Conservation (phyloP, 2,888 invertebrate species). For the Brachyopa scutellaris region DNA sequence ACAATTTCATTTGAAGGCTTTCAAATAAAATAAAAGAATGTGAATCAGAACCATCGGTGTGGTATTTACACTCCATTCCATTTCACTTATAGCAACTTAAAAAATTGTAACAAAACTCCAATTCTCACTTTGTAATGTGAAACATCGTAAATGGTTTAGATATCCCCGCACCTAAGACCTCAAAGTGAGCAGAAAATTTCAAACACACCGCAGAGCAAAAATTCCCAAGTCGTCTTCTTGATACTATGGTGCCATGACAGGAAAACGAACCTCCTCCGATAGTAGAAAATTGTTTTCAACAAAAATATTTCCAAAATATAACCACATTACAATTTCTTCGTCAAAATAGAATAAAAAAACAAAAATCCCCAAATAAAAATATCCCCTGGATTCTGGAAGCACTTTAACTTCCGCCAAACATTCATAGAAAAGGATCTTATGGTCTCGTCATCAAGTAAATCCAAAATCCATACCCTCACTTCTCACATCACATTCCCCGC, state of each 20-base stretch:
- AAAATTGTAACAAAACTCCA: not conserved
- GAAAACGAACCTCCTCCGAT: slow-evolving; percentile 25
- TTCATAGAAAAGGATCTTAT: slow-evolving; percentile 8
- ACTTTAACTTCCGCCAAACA: slow-evolving; percentile 43
- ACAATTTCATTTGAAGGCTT: not conserved
- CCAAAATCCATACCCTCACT: slow-evolving; percentile 39
- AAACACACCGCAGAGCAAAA: slow-evolving; percentile 32
- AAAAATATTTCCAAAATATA: slow-evolving; percentile 58
- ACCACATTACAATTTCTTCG: slow-evolving; percentile 33
- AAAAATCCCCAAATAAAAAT: too few species aligned
- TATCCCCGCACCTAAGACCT: not conserved
- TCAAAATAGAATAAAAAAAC: slow-evolving; percentile 3
- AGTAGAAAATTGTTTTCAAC: slow-evolving; percentile 32
- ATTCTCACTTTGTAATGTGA: slow-evolving; percentile 48
- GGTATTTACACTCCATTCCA: slow-evolving; percentile 5
- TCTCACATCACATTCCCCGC: not conserved
- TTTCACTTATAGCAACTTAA: slow-evolving; percentile 5
- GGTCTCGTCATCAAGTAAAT: slow-evolving; percentile 43
- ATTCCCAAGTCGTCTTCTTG: slow-evolving; percentile 14
- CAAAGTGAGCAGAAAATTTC: slow-evolving; percentile 35
- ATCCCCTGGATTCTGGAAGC: slow-evolving; percentile 22
- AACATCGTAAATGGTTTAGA: slow-evolving; percentile 16
- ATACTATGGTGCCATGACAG: slow-evolving; percentile 48
- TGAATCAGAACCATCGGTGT: slow-evolving; percentile 36
- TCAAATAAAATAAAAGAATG: slow-evolving; percentile 23